These are phyloP conservation scores for Montipora efflorescens DNA, from an alignment of 64 coral and sea anemone species.

Conservation along the genomic window DNA sequence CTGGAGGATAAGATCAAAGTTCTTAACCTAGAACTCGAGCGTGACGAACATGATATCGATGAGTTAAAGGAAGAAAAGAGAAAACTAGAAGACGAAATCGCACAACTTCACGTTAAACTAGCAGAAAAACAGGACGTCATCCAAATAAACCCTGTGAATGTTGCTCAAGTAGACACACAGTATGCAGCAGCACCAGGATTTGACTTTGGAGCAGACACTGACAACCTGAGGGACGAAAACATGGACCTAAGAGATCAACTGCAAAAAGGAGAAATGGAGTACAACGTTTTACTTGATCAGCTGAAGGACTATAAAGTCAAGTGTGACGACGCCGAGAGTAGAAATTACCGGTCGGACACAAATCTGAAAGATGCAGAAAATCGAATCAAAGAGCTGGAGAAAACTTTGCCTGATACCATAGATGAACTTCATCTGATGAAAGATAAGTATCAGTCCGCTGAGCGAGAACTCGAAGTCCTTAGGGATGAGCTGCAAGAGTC, in stretches of 20 bases:
- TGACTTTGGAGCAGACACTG: slow-evolving; percentile 84
- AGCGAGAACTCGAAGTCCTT: slow-evolving; percentile 66
- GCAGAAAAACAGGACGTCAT: slow-evolving; percentile 67
- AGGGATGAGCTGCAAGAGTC: slow-evolving; percentile 72
- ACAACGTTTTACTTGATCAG: slow-evolving; percentile 65
- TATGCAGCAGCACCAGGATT: slow-evolving; percentile 62
- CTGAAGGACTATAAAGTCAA: slow-evolving; percentile 71
- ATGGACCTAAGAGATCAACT: slow-evolving; percentile 58
- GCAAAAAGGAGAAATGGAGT: slow-evolving; percentile 59
- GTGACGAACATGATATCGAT: slow-evolving; percentile 75
- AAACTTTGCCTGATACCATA: slow-evolving; percentile 69
- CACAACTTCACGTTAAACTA: slow-evolving; percentile 66
- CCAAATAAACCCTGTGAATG: slow-evolving; percentile 59
- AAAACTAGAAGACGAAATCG: slow-evolving; percentile 59
- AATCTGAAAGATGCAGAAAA: slow-evolving; percentile 68
- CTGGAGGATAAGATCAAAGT: slow-evolving; percentile 83
- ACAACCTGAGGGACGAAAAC: slow-evolving; percentile 77
- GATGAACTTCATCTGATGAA: slow-evolving; percentile 64
- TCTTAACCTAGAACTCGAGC: slow-evolving; percentile 62
- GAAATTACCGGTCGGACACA: slow-evolving; percentile 59
- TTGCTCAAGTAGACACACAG: slow-evolving; percentile 58
- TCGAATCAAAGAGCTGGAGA: slow-evolving; percentile 68
- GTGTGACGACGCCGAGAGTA: slow-evolving; percentile 73
- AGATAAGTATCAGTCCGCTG: slow-evolving; percentile 73
- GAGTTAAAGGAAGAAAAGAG: slow-evolving; percentile 74